These are phyloP conservation scores for Cyphomyrus discorhynchus DNA, from an alignment of 2,113 vertebrate species.

Conservation along the genomic window DNA sequence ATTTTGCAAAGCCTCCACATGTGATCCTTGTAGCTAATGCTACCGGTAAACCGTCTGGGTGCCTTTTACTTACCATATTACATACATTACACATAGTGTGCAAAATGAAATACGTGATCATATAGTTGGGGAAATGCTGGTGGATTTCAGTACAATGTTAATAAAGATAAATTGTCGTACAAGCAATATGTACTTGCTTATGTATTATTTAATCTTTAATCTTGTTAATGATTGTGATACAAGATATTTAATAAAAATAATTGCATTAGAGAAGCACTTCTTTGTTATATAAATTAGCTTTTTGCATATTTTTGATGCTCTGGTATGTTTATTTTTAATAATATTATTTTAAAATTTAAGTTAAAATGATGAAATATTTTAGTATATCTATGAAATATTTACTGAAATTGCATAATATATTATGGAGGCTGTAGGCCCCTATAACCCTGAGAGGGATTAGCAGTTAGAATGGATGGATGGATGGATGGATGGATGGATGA, in stretches of 20 bases:
- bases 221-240: not conserved
- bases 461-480: not conserved
- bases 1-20: not conserved
- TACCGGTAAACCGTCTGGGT: not conserved
- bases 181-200: not conserved
- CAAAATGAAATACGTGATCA: not conserved
- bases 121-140: not conserved
- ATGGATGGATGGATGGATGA: not conserved
- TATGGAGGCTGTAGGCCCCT: not conserved
- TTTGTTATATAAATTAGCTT: not conserved
- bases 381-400: not conserved
- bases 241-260: not conserved
- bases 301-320: not conserved
- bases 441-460: not conserved
- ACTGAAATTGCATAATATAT: not conserved
- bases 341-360: not conserved
- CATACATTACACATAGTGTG: not conserved
- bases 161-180: not conserved
- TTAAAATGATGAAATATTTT: not conserved
- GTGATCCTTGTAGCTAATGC: not conserved
- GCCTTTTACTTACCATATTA: not conserved
- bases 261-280: not conserved
- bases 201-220: not conserved
- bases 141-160: not conserved
- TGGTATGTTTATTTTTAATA: not conserved